phyloP scores from a whole-genome alignment of 2,888 invertebrate species.

The Terebella lapidaria region DNA sequence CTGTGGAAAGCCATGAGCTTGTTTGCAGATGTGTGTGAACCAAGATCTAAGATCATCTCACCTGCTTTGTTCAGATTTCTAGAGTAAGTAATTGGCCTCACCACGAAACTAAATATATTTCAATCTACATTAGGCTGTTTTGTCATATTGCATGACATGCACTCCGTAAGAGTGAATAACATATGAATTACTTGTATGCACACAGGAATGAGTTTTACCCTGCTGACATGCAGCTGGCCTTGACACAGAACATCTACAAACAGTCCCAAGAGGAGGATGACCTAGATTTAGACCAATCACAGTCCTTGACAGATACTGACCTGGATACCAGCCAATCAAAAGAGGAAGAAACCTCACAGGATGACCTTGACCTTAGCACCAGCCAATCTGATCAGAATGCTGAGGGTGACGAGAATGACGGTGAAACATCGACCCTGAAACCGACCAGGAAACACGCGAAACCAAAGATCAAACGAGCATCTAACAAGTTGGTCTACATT shows the following conservation, averaged over 20 bases:
- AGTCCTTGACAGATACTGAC: background rate
- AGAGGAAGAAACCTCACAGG: background rate
- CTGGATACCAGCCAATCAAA: constrained; percentile 16
- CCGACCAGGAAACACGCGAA: background rate
- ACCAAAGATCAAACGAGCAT: constrained; percentile 3
- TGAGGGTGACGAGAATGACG: background rate
- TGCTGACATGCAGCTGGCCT: constrained; percentile 34
- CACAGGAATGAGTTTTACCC: constrained; percentile 43
- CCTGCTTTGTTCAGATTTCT: constrained; percentile 76
- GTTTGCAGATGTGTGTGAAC: constrained; percentile 72
- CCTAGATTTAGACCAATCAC: constrained; percentile 11
- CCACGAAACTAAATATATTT: background rate
- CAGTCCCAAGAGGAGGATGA: constrained; percentile 30
- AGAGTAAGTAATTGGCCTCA: constrained; percentile 57
- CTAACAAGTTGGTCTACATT: constrained; percentile 10
- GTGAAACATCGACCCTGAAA: background rate
- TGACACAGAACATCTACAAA: constrained; percentile 33
- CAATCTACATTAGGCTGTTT: background rate
- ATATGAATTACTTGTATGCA: background rate
- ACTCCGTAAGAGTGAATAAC: background rate
- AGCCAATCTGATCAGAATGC: background rate
- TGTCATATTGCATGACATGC: background rate
- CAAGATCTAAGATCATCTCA: constrained; percentile 74
- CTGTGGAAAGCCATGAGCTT: constrained; percentile 75
- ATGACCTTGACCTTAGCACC: background rate